Evolutionary conservation across 2,113 vertebrate genomes (phyloP), one percentile per base, ranked within the genome.

Genomic region (Stegostoma tigrinum): DNA sequence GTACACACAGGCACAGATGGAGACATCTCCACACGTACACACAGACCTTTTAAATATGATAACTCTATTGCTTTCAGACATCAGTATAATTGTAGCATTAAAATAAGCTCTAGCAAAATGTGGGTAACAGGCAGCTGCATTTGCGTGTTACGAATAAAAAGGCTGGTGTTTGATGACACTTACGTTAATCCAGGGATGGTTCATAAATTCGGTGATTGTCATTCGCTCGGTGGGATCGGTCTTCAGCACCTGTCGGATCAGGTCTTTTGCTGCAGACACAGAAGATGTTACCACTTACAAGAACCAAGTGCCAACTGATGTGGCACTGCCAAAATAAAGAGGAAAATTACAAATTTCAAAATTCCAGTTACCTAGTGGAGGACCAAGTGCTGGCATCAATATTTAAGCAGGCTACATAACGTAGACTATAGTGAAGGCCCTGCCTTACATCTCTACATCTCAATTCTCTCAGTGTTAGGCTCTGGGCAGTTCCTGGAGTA

Each of bases 121-220:
- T 15, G 19, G 8, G 34, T 34, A 10, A 24, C 24, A 55, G 42
- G 64, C 14, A 42, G 38, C 7, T 4, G 1, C 3, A 67, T 38
- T 94, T 38, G 0, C 3, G 48, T 21, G 94, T 27, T 21, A 15
- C 6, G 2, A 5, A 52, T 0, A 17, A 30, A 42, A 48, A 6
- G 68, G 68, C 68, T 30, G 93, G 10, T 30, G 94, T 14, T 72
- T 75, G 68, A 24, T 23, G 27, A 96, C 45, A 96, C 98, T 98
- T 97, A 99, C 99, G 0, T 98, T 99, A 97, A 99, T 99, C 99
- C 99, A 99, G 66, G 99, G 98, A 95, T 99, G 98, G 97, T 99
- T 99, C 98, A 98, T 99, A 95, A 99, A 99, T 64, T 99, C 98
- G 87, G 98, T 97, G 97, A 99, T 98, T 96, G 98, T 98, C 98